phyloP scores from a whole-genome alignment of 2,888 invertebrate genomes.

The Fragum whitleyi region DNA sequence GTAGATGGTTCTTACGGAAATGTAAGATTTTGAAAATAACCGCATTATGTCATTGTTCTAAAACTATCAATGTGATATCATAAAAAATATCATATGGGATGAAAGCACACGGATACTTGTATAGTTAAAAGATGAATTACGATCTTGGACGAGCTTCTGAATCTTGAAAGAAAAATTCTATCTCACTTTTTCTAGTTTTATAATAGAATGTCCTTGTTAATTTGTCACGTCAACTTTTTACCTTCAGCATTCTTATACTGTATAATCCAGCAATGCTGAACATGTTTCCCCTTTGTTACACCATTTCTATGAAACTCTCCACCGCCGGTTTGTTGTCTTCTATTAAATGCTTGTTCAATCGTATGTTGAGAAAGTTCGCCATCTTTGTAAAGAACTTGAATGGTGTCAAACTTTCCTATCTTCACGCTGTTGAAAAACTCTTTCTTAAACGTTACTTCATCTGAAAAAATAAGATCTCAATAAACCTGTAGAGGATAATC shows the following conservation, averaged over 20 bases:
- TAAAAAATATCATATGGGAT: too few species aligned
- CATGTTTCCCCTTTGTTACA: neutral
- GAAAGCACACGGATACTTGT: too few species aligned
- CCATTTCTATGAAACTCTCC: conserved; percentile 4
- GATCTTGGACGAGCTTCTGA: too few species aligned
- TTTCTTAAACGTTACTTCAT: neutral
- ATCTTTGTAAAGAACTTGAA: conserved; percentile 1
- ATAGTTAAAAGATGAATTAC: too few species aligned
- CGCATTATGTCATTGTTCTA: too few species aligned
- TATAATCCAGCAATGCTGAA: neutral
- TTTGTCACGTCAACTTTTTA: too few species aligned
- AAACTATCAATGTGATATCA: too few species aligned
- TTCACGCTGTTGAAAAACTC: neutral
- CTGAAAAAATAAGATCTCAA: neutral
- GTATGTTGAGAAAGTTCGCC: neutral
- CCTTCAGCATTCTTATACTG: conserved; percentile 11
- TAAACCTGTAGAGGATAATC: neutral
- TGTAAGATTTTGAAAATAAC: too few species aligned
- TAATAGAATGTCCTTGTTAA: too few species aligned
- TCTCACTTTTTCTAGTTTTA: too few species aligned
- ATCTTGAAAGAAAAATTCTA: too few species aligned
- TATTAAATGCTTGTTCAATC: neutral
- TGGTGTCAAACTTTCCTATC: conserved; percentile 1
- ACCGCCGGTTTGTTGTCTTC: neutral
- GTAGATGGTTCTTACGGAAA: too few species aligned